Percentiles rank a stretch among this genome's conserved stretches.
phyloP scores from a whole-genome alignment of 2,888 invertebrate genomes.

The Drosophila yooni region DNA sequence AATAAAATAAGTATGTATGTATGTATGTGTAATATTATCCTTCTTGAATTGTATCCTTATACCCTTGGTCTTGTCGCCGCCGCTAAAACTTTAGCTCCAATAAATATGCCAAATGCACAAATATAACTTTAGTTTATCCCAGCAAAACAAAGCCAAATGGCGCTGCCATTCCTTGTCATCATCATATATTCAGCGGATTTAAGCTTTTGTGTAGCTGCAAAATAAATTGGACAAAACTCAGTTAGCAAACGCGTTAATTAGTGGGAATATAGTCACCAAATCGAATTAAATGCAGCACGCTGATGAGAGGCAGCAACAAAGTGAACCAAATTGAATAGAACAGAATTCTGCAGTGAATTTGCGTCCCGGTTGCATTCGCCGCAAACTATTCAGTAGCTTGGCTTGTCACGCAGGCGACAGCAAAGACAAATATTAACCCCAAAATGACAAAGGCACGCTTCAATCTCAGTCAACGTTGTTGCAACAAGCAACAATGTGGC shows the following conservation, averaged over 20 bases:
- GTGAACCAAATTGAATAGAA: conserved; percentile 3
- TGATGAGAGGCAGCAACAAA: conserved; percentile 48
- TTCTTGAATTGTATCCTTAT: conserved; percentile 34
- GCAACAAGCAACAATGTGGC: conserved; percentile 73
- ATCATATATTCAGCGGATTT: conserved; percentile 12
- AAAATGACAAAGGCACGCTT: conserved; percentile 53
- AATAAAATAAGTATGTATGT: conserved; percentile 77
- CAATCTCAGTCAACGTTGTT: conserved; percentile 67
- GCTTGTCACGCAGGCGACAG: conserved; percentile 46
- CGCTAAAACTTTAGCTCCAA: conserved; percentile 52
- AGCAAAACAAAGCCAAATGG: conserved; percentile 32
- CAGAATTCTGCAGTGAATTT: background rate
- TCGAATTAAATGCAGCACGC: conserved; percentile 71
- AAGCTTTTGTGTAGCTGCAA: conserved; percentile 20
- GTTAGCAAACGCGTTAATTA: conserved; percentile 72
- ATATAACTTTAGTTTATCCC: conserved; percentile 68
- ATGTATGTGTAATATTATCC: conserved; percentile 70
- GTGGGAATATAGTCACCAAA: conserved; percentile 60
- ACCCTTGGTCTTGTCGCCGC: conserved; percentile 45
- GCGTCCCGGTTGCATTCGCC: conserved; percentile 36
- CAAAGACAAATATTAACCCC: conserved; percentile 70
- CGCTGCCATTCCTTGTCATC: background rate
- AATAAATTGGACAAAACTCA: conserved; percentile 63
- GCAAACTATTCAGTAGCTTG: conserved; percentile 36
- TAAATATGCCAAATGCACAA: conserved; percentile 64